Evolutionary conservation across 2,888 invertebrate genomes (phyloP).

Genomic region (Papilio protenor): DNA sequence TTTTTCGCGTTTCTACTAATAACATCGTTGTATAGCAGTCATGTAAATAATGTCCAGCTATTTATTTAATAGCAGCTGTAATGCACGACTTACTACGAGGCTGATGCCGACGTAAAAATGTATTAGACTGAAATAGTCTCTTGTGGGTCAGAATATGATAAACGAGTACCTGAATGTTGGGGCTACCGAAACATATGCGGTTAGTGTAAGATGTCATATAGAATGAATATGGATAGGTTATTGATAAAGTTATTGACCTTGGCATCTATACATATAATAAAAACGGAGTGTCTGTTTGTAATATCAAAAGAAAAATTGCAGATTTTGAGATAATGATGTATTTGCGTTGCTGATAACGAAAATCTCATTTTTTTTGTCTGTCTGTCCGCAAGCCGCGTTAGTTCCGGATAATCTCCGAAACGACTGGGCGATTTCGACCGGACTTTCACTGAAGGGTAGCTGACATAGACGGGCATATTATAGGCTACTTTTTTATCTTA

Average conservation of each 20-base stretch:
- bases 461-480: too few species aligned
- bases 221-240: not conserved
- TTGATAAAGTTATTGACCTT: not conserved
- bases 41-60: slow-evolving; percentile 13
- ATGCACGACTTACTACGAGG: slow-evolving; percentile 2
- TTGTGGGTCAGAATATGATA: not conserved
- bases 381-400: too few species aligned
- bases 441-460: too few species aligned
- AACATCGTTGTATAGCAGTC: slow-evolving; percentile 18
- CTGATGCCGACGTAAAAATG: not conserved
- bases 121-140: slow-evolving; percentile 9
- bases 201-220: not conserved
- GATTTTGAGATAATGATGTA: too few species aligned
- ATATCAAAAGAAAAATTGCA: too few species aligned
- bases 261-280: too few species aligned
- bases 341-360: too few species aligned
- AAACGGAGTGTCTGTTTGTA: too few species aligned
- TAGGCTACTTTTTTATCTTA: too few species aligned
- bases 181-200: not conserved
- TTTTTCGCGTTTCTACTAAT: slow-evolving; percentile 23
- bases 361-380: too few species aligned
- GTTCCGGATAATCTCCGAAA: too few species aligned
- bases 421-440: too few species aligned
- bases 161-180: not conserved
- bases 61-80: slow-evolving; percentile 25